These are phyloP conservation scores for Taxidea taxus DNA, from an alignment of 2,113 vertebrate genomes.

Conservation along the genomic window DNA sequence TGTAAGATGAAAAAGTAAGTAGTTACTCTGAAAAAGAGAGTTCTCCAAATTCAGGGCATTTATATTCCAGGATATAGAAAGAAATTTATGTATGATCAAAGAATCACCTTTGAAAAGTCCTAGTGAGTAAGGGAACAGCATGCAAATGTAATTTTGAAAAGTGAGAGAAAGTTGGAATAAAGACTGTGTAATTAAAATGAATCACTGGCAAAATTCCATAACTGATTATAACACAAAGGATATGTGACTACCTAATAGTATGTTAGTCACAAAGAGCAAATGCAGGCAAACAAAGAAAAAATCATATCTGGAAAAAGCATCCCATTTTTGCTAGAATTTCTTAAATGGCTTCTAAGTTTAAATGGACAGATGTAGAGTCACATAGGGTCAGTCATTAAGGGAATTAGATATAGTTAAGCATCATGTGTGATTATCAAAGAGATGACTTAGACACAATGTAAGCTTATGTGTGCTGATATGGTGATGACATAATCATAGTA, in stretches of 20 bases:
- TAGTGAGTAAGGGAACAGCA: not conserved
- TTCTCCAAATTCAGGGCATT: not conserved
- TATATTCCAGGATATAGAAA: not conserved
- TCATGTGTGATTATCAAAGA: not conserved
- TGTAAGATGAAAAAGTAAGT: not conserved
- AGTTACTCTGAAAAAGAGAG: not conserved
- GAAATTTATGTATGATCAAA: not conserved
- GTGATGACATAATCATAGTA: not conserved
- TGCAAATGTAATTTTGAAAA: not conserved
- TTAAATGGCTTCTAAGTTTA: not conserved
- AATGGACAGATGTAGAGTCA: not conserved
- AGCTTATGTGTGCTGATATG: not conserved
- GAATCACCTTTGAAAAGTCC: not conserved
- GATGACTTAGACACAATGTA: not conserved
- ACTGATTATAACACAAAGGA: not conserved
- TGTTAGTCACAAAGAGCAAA: not conserved
- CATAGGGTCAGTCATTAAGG: not conserved
- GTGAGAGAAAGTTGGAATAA: not conserved
- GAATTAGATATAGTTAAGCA: not conserved
- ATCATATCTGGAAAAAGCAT: not conserved
- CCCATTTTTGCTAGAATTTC: not conserved
- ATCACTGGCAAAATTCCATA: not conserved
- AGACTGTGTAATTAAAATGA: not conserved
- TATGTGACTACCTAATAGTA: not conserved
- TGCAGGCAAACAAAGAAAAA: not conserved